Percentiles rank a stretch among this genome's conserved stretches.
Conservation (phyloP, 1,140 invertebrate genomes). For the Zophobas atratus region DNA sequence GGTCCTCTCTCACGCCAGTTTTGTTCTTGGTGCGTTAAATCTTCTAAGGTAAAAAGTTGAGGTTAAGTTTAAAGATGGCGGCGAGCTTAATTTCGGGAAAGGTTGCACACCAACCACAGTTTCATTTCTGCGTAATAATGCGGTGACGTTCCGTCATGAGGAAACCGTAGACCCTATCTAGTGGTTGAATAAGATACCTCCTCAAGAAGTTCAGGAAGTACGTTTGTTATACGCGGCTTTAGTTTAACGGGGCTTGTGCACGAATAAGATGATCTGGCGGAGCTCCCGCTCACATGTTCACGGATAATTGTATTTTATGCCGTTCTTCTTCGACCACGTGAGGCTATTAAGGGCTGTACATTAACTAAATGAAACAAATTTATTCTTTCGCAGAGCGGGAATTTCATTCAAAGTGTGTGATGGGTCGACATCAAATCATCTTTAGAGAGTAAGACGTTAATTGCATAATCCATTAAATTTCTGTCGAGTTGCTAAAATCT, state of each 20-base stretch:
- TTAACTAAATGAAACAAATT: conserved; percentile 1
- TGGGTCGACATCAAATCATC: not conserved
- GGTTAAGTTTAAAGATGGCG: not conserved
- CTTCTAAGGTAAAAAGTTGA: not conserved
- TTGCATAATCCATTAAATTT: not conserved
- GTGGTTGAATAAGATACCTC: conserved; percentile 9
- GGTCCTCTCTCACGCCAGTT: too few relatives aligned
- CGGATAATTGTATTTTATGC: conserved; percentile 26
- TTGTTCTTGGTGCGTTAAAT: not conserved
- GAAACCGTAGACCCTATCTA: conserved; percentile 15
- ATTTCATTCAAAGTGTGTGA: not conserved
- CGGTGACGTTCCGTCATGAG: conserved; percentile 15
- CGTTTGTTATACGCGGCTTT: conserved; percentile 24
- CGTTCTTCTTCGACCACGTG: conserved; percentile 7
- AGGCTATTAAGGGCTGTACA: conserved; percentile 1
- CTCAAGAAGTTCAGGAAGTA: conserved; percentile 18
- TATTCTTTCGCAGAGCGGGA: not conserved
- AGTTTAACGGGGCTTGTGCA: conserved; percentile 9
- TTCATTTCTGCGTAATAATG: conserved; percentile 26
- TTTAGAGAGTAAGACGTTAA: not conserved
- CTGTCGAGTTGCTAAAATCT: not conserved
- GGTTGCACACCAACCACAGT: conserved; percentile 1
- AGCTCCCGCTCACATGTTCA: conserved; percentile 15
- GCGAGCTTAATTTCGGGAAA: conserved; percentile 1
- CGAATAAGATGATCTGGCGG: conserved; percentile 18